Evolutionary conservation across 2,797 vertebrate genomes (phyloP).

Genomic region (Salmo trutta): DNA sequence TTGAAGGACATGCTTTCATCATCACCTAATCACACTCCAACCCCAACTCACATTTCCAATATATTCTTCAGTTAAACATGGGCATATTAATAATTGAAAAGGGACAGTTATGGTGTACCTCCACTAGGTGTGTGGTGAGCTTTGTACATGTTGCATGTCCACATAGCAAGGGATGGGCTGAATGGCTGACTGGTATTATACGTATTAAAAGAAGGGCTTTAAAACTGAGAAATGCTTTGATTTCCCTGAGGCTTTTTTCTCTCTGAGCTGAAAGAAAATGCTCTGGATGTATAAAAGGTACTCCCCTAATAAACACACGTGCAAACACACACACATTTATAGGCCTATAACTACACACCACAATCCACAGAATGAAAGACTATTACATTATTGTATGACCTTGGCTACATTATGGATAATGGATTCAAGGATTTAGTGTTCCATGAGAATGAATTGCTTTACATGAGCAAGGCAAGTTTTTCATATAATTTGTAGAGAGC

Average conservation of each 20-base stretch:
- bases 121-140: constrained; percentile 35
- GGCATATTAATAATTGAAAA: constrained; percentile 23
- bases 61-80: background rate
- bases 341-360: background rate
- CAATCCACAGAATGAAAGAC: constrained; percentile 51
- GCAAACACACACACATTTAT: constrained; percentile 9
- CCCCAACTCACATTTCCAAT: background rate
- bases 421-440: constrained; percentile 52
- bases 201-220: constrained; percentile 72
- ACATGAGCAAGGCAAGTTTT: background rate
- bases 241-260: constrained; percentile 73
- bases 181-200: constrained; percentile 64
- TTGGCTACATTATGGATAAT: constrained; percentile 59
- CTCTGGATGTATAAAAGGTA: constrained; percentile 55
- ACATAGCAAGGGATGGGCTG: constrained; percentile 64
- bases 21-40: background rate
- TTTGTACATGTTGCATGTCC: constrained; percentile 53
- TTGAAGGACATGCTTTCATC: background rate
- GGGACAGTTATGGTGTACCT: constrained; percentile 25
- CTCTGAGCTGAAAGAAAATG: constrained; percentile 68
- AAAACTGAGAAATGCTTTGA: constrained; percentile 70
- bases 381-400: constrained; percentile 58
- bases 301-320: constrained; percentile 19
- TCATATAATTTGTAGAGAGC: background rate
- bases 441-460: constrained; percentile 33